Conservation (phyloP, 2,888 invertebrate genomes). For the Stegophylla sp. region DNA sequence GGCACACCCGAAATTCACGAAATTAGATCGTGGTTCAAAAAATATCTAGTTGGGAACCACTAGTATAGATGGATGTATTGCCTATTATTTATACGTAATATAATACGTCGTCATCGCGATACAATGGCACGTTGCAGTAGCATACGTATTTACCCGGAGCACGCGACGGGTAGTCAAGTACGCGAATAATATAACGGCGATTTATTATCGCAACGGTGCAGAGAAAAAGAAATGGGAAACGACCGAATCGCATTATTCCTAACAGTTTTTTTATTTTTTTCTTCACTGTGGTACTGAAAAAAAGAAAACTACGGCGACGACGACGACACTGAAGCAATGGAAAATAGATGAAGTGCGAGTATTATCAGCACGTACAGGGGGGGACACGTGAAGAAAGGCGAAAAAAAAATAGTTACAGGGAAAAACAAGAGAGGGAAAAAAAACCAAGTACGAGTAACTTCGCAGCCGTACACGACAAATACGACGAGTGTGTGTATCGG, state of each 20-base stretch:
- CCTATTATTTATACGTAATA: background rate
- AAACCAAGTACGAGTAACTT: slow-evolving; percentile 36
- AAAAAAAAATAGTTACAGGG: background rate
- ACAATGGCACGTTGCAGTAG: background rate
- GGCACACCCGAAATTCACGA: no score
- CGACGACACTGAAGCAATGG: background rate
- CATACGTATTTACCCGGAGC: background rate
- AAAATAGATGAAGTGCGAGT: background rate
- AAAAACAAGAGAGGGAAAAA: slow-evolving; percentile 4
- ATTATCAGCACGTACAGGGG: background rate
- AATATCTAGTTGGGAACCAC: no score
- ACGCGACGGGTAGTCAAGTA: background rate
- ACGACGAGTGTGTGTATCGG: background rate
- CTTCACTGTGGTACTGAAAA: background rate
- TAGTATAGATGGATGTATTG: no score
- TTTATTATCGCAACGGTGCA: background rate
- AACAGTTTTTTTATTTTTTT: background rate
- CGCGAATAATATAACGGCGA: slow-evolving; percentile 3
- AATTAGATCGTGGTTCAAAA: no score
- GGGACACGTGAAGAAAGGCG: background rate
- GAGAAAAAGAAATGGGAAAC: background rate
- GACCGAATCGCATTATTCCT: slow-evolving; percentile 10
- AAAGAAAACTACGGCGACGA: background rate
- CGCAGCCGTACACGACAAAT: slow-evolving; percentile 2
- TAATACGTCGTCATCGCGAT: no score